Base-by-base conservation (phyloP, 2,113 vertebrate genomes). In the Hippolais icterina region DNA sequence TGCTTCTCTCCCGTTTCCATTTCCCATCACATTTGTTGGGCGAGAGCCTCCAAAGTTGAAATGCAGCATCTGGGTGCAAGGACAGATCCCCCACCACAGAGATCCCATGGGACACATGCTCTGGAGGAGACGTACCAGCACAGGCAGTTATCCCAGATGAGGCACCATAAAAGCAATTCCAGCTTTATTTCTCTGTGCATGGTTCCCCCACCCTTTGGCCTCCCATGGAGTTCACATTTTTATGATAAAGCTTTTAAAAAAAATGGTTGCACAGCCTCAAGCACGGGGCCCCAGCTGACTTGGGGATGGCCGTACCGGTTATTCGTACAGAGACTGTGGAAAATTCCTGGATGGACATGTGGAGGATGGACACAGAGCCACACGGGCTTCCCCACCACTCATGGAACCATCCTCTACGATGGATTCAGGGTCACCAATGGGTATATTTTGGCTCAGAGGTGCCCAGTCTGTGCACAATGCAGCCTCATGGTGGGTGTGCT, bases 71-170 rank as follows among this genome's bases (percentile, higher is more conserved):
- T 0, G 24, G 29, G 33, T 39, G 33, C 21, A 33, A 11, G 13
- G 49, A 47, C 14, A 29, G 29, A 41, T 63, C 37, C 37, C 37
- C 53, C 66, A 11, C 12, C 33, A 2, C 21, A 20, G 35, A 50
- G 61, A 54, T 64, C 9, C 10, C 35, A 3, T 3, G 46, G 83
- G 44, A 52, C 46, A 46, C n/a, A 27, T 28, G 57, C 81, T 93
- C 77, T 25, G 76, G 47, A 63, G 82, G 33, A 37, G 41, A 8
- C 1, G 0, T 78, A 44, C 31, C 50, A 10, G n/a, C 5, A 1
- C 0, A 0, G 46, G 81, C 60, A 46, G 39, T 37, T 57, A 29
- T 31, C n/a, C 50, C 3, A 0, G 53, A 44, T 1, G 1, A 60
- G 31, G 31, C 35, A 9, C 31, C 41, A 77, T 53, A 65, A 90